Evolutionary conservation across 2,113 vertebrate genomes (phyloP).

Genomic region (Ellobius talpinus): DNA sequence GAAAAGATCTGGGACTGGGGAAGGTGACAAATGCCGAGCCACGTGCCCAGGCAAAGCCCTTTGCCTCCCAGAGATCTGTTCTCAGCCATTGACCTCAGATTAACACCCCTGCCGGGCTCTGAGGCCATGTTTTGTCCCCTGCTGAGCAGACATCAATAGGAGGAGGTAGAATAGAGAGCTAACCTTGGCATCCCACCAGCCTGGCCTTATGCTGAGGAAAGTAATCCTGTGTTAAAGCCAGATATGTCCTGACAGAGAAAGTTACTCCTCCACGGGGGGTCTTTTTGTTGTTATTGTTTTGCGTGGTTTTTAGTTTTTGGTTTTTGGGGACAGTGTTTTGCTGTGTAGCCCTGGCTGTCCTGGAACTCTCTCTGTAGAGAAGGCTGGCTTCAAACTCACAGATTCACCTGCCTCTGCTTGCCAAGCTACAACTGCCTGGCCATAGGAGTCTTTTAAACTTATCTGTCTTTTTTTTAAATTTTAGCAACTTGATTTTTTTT

Average conservation of each 20-base stretch:
- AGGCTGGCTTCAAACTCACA: background rate
- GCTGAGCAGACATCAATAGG: conserved; percentile 44
- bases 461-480: background rate
- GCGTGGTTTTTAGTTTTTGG: background rate
- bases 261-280: background rate
- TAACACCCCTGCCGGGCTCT: background rate
- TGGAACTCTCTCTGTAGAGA: background rate
- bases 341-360: background rate
- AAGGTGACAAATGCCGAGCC: background rate
- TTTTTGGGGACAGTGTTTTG: background rate
- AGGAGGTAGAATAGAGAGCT: conserved; percentile 35
- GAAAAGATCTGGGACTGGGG: background rate
- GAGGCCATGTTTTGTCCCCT: conserved; percentile 29
- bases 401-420: background rate
- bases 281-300: background rate
- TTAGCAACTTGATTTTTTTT: no score
- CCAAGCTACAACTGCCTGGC: background rate
- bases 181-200: conserved; percentile 46
- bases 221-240: conserved; percentile 41
- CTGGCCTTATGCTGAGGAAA: conserved; percentile 48
- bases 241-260: conserved; percentile 27
- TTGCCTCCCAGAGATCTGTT: background rate
- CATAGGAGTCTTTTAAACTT: conserved; percentile 39
- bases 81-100: background rate
- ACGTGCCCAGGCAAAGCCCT: background rate